A percentile compares a stretch with the other conserved stretches of the same genome.
Conservation (phyloP, 2,888 invertebrate genomes). For the Ischnura elegans region DNA sequence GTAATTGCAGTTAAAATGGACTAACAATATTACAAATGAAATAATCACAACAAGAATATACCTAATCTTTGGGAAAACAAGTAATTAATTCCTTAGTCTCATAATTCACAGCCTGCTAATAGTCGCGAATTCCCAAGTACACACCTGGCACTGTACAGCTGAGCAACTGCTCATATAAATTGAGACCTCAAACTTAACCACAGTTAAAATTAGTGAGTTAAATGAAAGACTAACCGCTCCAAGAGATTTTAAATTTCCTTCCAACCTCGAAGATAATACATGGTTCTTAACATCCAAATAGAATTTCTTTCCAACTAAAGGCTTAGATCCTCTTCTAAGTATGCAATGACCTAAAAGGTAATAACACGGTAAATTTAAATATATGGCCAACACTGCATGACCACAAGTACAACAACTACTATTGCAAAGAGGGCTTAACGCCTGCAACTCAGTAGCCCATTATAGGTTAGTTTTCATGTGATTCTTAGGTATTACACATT, state of each 20-base stretch:
- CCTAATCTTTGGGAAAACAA: background rate
- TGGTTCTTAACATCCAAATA: constrained; percentile 89
- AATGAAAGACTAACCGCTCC: constrained; percentile 85
- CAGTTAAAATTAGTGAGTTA: background rate
- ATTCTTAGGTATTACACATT: background rate
- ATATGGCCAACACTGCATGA: constrained; percentile 14
- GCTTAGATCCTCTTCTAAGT: constrained; percentile 79
- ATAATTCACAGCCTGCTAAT: background rate
- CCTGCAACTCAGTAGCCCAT: background rate
- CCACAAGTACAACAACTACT: background rate
- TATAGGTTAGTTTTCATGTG: background rate
- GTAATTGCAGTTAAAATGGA: too few relatives aligned
- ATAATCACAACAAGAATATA: background rate
- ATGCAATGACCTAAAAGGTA: constrained; percentile 48
- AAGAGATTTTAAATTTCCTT: constrained; percentile 85
- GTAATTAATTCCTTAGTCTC: background rate
- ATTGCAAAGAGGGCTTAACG: background rate
- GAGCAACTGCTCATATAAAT: background rate
- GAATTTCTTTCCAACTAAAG: constrained; percentile 85
- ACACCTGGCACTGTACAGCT: background rate
- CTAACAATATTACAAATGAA: background rate
- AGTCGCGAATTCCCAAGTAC: background rate
- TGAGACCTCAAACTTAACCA: background rate
- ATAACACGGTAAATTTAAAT: constrained; percentile 46
- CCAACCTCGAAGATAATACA: constrained; percentile 83